Base-by-base conservation (phyloP, 2,113 vertebrate species). In the Athene noctua region DNA sequence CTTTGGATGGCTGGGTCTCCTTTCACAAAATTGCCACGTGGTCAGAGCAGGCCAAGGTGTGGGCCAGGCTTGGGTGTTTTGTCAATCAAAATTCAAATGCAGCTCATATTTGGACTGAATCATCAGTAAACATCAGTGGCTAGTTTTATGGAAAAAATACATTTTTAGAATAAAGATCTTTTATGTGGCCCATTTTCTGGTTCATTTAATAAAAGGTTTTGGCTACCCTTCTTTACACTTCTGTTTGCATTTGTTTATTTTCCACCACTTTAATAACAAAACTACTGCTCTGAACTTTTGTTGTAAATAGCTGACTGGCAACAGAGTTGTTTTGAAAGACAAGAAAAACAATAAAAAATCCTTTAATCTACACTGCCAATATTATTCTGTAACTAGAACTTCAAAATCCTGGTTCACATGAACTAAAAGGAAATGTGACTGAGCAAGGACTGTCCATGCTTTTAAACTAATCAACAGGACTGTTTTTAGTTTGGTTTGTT, bases 181-280 rank as follows among this genome's bases (percentile, higher is more conserved):
- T 71, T 21, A 52, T 40, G 34, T 52, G 44, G 27, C 8, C 16
- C 67, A 9, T 75, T 84, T 51, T 55, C n/a, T 79, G 38, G 19
- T 20, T 81, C 59, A 58, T 32, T 26, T 80, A 75, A 36, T 68
- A 65, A 65, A 90, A 77, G 3, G 0, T 52, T 88, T 90, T 44
- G 12, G 49, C 38, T 79, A 30, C 10, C 13, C 34, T 74, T 80
- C n/a, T 58, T 61, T 61, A 72, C 11, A 40, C 8, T 18, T 71
- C 20, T 72, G 20, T 61, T 90, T 80, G 16, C 26, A 22, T 88
- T 86, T 58, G 30, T 87, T 93, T 88, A 22, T 88, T 90, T 92
- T 65, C n/a, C 10, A 54, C 11, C 26, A 65, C 23, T 81, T 86
- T 55, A 82, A 67, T 68, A 88, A 75, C 6, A 90, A 63, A 81